A percentile compares a stretch with the other conserved stretches of the same genome.
These are phyloP conservation scores for Cromileptes altivelis DNA, from an alignment of 2,113 vertebrate genomes.

Conservation along the genomic window DNA sequence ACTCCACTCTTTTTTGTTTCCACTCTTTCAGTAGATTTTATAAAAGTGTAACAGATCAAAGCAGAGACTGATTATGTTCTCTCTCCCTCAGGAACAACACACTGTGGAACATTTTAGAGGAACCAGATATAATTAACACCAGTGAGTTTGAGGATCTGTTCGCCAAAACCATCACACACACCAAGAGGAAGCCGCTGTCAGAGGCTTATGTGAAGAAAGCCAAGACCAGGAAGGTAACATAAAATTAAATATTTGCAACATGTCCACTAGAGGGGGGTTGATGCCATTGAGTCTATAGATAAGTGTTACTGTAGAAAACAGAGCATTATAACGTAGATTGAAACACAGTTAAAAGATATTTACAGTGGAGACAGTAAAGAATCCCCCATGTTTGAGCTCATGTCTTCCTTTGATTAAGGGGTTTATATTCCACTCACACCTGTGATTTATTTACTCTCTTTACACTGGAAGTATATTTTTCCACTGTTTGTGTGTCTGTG, in stretches of 20 bases:
- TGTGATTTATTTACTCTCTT: background rate
- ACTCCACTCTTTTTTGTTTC: too few relatives aligned
- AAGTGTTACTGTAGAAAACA: too few relatives aligned
- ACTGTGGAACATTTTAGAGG: slow-evolving; percentile 92
- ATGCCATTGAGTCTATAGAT: slow-evolving; percentile 2
- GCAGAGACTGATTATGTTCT: background rate
- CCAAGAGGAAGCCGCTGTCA: slow-evolving; percentile 93
- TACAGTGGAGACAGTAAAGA: background rate
- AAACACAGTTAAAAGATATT: background rate
- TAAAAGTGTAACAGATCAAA: background rate
- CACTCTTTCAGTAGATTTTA: background rate
- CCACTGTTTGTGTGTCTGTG: background rate
- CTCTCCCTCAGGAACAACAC: slow-evolving; percentile 76
- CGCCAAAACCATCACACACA: slow-evolving; percentile 90
- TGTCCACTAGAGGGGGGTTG: slow-evolving; percentile 59
- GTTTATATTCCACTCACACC: background rate
- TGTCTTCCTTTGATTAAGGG: background rate
- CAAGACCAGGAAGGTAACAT: slow-evolving; percentile 91
- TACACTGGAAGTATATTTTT: background rate
- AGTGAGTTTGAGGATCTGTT: slow-evolving; percentile 96
- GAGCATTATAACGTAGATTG: background rate
- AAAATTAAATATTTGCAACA: background rate
- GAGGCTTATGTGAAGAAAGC: slow-evolving; percentile 91
- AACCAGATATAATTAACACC: slow-evolving; percentile 89
- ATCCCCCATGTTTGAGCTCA: background rate